Conservation (phyloP, 2,888 invertebrate species). For the Athalia circularis region DNA sequence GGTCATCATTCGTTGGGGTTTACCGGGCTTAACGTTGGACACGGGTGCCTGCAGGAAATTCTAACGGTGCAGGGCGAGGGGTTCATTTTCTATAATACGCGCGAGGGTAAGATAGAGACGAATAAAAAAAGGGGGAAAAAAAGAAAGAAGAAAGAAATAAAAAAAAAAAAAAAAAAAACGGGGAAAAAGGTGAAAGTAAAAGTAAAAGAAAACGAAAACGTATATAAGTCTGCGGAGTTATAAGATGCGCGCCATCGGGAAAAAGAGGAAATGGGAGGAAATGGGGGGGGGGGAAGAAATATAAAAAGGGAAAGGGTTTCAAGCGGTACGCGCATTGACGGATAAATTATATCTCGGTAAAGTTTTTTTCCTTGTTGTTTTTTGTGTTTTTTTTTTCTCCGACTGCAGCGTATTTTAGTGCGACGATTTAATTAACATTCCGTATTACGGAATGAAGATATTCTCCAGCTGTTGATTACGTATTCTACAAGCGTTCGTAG, state of each 20-base stretch:
- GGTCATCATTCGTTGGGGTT: constrained; percentile 36
- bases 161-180: background rate
- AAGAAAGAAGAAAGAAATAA: background rate
- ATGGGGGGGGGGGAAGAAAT: background rate
- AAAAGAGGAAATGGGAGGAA: background rate
- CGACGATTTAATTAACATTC: constrained; percentile 44
- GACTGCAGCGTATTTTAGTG: constrained; percentile 4
- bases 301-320: constrained; percentile 9
- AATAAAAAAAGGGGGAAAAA: constrained; percentile 1
- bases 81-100: constrained; percentile 24
- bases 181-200: background rate
- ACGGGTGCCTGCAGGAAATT: background rate
- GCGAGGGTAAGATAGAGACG: background rate
- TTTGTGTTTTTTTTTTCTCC: background rate
- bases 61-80: background rate
- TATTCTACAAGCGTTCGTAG: constrained; percentile 22
- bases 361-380: background rate
- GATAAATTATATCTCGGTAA: constrained; percentile 34
- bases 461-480: constrained; percentile 40
- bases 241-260: background rate
- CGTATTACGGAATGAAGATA: constrained; percentile 38
- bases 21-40: constrained; percentile 17
- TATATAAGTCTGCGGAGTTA: too few species aligned
- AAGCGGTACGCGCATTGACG: constrained; percentile 12
- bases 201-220: background rate